phyloP scores from a whole-genome alignment of 1,140 invertebrate genomes.

The Papilio polyxenes region DNA sequence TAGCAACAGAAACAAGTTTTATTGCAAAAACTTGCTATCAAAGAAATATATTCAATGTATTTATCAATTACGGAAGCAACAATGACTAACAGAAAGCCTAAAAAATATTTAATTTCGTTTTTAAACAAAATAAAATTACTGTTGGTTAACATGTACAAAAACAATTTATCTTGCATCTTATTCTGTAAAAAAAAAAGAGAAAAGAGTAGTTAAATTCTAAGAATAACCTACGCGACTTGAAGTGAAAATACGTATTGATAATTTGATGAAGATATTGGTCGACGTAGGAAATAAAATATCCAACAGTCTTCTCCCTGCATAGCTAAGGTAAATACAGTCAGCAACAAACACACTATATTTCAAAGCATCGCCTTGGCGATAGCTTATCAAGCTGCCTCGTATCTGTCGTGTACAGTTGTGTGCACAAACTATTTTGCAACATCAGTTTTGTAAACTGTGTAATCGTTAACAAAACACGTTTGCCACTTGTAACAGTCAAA shows the following conservation, averaged over 20 bases:
- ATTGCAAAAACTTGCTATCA: constrained; percentile 9
- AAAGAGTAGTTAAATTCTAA: too few relatives aligned
- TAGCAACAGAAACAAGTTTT: constrained; percentile 12
- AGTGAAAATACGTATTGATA: too few relatives aligned
- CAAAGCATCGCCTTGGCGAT: not conserved
- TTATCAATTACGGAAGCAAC: not conserved
- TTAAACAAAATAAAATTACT: not conserved
- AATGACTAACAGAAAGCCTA: not conserved
- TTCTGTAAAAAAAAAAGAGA: too few relatives aligned
- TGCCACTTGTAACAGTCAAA: not conserved
- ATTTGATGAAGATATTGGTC: too few relatives aligned
- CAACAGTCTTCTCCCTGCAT: not conserved
- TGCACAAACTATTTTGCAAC: constrained; percentile 12
- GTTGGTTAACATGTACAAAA: not conserved
- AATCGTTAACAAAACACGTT: not conserved
- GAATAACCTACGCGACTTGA: too few relatives aligned
- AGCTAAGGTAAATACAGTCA: not conserved
- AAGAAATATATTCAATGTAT: not conserved
- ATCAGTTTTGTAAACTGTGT: not conserved
- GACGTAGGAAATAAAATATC: not conserved
- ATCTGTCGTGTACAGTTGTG: constrained; percentile 1
- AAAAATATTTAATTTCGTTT: not conserved
- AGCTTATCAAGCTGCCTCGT: constrained; percentile 7
- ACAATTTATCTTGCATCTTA: too few relatives aligned
- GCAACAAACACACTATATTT: not conserved